Base-by-base conservation (phyloP, 2,113 vertebrate genomes). In the Sebastes fasciatus region DNA sequence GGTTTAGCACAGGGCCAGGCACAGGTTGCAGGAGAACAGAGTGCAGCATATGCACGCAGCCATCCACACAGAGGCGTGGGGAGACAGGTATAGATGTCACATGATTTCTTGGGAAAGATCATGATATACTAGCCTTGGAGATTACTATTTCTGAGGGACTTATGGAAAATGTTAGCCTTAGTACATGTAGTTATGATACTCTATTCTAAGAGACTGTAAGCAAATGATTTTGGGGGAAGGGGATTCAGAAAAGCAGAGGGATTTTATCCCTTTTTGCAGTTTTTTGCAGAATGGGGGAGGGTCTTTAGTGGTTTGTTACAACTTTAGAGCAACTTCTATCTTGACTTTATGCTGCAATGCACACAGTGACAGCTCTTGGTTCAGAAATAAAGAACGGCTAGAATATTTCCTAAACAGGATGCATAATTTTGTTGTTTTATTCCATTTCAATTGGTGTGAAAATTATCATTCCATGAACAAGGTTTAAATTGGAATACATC, bases 1-100 rank as follows among this genome's bases (percentile, higher is more conserved):
- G 82, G 74, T 92, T 89, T 84, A 83, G 58, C 80, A 51, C 67
- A 57, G 83, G 88, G 84, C 84, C 76, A 73, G 72, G 68, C 71
- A 85, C 79, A 88, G 92, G 89, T 88, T 83, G 80, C 60, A 74
- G 55, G 51, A 74, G 69, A 79, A 67, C 57, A 64, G 70, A 87
- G 77, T 48, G 74, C 26, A 86, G 80, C 93, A 94, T 94, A 94
- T 94, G 93, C 40, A 82, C 8, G 74, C 84, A 88, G 81, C 68
- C 90, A 91, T 82, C 70, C 84, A 74, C 65, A 71, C 42, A 82
- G 54, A 89, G 48, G 40, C 66, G 2, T 79, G 74, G 73, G 68
- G 85, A 79, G 74, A 66, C 61, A 70, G 79, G 48, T 80, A 67
- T 62, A 69, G 58, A n/a, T 60, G 40, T 82, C 57, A 17, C 16